Percentiles rank a stretch among this genome's conserved stretches.
Conservation (phyloP, 2,113 vertebrate genomes). For the Taxidea taxus region DNA sequence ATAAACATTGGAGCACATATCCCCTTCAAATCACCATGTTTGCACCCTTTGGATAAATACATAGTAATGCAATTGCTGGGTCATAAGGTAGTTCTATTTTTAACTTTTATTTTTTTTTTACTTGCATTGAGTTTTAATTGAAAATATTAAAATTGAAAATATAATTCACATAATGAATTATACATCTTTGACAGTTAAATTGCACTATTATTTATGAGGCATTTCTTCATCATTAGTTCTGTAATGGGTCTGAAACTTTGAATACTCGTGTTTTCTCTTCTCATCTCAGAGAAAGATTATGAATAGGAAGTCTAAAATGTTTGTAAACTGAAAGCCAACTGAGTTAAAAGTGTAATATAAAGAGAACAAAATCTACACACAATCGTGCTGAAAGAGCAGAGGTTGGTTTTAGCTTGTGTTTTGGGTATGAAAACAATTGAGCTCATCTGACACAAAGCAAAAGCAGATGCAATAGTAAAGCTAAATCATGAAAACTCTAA, state of each 20-base stretch:
- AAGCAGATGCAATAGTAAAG: slow-evolving; percentile 40
- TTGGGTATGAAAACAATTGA: slow-evolving; percentile 48
- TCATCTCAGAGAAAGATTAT: slow-evolving; percentile 30
- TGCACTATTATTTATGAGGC: slow-evolving; percentile 42
- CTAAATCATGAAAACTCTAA: slow-evolving; percentile 15
- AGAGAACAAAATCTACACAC: neutral
- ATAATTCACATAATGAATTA: slow-evolving; percentile 15
- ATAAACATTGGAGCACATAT: too few species aligned
- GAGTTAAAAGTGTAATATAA: slow-evolving; percentile 13
- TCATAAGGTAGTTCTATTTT: too few species aligned
- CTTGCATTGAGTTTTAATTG: slow-evolving; percentile 52
- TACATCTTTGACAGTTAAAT: slow-evolving; percentile 19
- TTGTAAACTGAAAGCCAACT: slow-evolving; percentile 20
- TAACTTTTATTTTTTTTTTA: neutral
- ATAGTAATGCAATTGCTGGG: too few species aligned
- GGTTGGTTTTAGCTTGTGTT: slow-evolving; percentile 42
- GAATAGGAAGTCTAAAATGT: slow-evolving; percentile 11
- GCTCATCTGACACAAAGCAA: slow-evolving; percentile 44
- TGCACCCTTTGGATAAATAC: too few species aligned
- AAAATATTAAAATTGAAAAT: slow-evolving; percentile 41
- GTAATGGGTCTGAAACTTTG: slow-evolving; percentile 42
- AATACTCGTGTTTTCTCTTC: slow-evolving; percentile 51
- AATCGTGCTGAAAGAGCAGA: neutral
- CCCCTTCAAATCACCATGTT: too few species aligned
- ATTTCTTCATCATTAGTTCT: slow-evolving; percentile 44